A percentile compares a stretch with the other conserved stretches of the same genome.
phyloP scores from a whole-genome alignment of 2,888 invertebrate species.

The Meteorus cinctellus region DNA sequence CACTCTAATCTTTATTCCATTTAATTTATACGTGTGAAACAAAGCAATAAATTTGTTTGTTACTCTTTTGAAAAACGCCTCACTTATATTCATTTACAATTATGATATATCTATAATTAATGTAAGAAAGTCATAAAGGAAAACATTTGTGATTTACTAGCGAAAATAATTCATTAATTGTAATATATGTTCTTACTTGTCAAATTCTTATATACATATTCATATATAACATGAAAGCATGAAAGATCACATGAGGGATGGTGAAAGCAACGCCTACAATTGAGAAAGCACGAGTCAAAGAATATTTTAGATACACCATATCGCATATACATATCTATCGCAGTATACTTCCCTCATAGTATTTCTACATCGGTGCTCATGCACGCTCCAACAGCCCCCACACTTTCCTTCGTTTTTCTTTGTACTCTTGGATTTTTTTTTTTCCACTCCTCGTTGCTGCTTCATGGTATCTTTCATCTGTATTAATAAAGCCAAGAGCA shows the following conservation, averaged over 20 bases:
- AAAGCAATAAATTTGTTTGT: conserved; percentile 6
- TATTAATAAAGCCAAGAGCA: conserved; percentile 42
- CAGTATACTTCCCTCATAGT: conserved; percentile 8
- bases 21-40: conserved; percentile 2
- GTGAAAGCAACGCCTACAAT: neutral
- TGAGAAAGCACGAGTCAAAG: conserved; percentile 20
- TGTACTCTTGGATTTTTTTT: neutral
- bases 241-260: conserved; percentile 1
- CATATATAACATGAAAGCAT: conserved; percentile 17
- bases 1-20: conserved; percentile 6
- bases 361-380: conserved; percentile 18
- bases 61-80: neutral
- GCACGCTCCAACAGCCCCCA: conserved; percentile 7
- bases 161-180: neutral
- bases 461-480: conserved; percentile 44
- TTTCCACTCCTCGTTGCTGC: neutral
- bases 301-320: neutral
- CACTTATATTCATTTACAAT: neutral
- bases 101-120: neutral
- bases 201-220: conserved; percentile 10
- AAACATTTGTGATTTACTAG: neutral
- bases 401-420: neutral
- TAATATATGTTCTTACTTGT: neutral
- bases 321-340: conserved; percentile 11
- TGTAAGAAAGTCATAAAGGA: neutral